Base-by-base conservation (phyloP, 2,888 invertebrate genomes). In the Caenorhabditis uteleia region DNA sequence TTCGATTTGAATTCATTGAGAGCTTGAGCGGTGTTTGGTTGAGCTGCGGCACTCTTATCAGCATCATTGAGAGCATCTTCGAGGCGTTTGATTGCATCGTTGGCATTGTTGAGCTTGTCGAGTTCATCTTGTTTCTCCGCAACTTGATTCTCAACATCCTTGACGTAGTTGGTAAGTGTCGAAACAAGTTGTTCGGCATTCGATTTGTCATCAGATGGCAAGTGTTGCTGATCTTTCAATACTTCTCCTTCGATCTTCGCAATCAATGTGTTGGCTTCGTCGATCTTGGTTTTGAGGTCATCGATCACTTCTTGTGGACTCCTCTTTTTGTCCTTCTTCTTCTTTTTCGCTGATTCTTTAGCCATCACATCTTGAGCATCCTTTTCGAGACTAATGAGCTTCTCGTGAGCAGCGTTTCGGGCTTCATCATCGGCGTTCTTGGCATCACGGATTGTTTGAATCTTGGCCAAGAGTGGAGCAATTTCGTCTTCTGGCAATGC, bases 301-400 rank as follows among this genome's bases (percentile, higher is more conserved):
- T 60, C 60, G 36, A 60, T 51, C 29, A 44, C 38, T 48, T 48
- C 50, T 34, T 46, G 49, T 44, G 61, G 45, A 14, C 39, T 21
- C 54, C 57, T 58, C 59, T 68, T 68, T 59, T 55, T 59, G 51
- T 64, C 57, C 60, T 68, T 68, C 64, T 64, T 64, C 36, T 56
- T 50, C 67, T 60, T 60, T 31, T 61, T 57, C 45, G 51, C 54
- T 8, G 53, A 46, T 45, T 59, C 53, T 33, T 47, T 43, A 43
- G 54, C 64, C 40, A 62, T 46, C 14, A 61, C 50, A 44, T 56
- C 57, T 18, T 59, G 64, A 50, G 57, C 59, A 36, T 62, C 54
- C 44, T 68, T 66, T 26, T 55, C 38, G 20, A 40, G 39, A 18
- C 39, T 48, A 18, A 33, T 44, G 14, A 68, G 33, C 38, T 62